Base-by-base conservation (phyloP, 2,113 vertebrate species). In the Casuarius casuarius region DNA sequence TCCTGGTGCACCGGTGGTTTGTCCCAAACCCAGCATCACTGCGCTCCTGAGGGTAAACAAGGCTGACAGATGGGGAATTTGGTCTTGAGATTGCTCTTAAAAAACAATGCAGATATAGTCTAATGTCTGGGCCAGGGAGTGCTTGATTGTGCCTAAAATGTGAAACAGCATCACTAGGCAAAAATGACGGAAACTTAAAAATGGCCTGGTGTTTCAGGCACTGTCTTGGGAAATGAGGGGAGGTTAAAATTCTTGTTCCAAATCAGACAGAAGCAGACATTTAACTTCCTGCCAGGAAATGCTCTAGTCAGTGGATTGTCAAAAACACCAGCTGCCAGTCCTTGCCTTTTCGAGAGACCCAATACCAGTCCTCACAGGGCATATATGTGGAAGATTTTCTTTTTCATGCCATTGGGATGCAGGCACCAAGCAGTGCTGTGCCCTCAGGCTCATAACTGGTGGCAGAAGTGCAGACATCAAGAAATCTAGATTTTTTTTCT, bases 231-330 rank as follows among this genome's bases (percentile, higher is more conserved):
- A 72, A 88, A 51, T 40, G 40, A 84, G 19, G 66, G 12, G 44
- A 59, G 5, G 33, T 72, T 66, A 59, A 77, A 83, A 77, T 46
- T 88, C 26, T 7, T 52, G 19, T 78, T 71, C 42, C 42, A 71
- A 71, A 71, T 31, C 42, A 87, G 71, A 58, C 29, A 63, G 54
- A 75, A 92, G n/a, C 23, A 1, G 0, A 22, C 19, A 38, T 58
- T 66, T 66, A 28, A 33, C 33, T 61, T 15, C 4, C 15, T 21
- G 52, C 46, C 61, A 33, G n/a, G 48, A 56, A 81, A 42, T 1
- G 1, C 5, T 18, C 25, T 31, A 7, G 20, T 35, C 6, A 1
- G 7, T 35, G 15, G 63, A 33, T 35, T 40, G 2, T 18, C 3
- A 1, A 72, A 72, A 35, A 51, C 35, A 1, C 1, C 9, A 9